Percentiles rank a stretch among this genome's conserved stretches.
phyloP scores from a whole-genome alignment of 2,797 vertebrate species.

The Bradypodion pumilum region DNA sequence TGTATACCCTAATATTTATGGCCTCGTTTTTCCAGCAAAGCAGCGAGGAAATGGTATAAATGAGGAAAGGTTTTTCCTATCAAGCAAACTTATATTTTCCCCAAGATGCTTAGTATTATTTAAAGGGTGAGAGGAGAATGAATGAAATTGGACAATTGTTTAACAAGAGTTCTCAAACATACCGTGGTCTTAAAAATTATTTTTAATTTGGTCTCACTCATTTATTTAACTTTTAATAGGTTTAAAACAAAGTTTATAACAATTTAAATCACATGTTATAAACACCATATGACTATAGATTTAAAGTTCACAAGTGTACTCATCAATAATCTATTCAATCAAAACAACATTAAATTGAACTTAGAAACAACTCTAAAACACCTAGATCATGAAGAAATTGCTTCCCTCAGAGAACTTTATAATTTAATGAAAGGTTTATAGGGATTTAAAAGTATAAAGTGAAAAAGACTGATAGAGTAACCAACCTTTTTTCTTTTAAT shows the following conservation, averaged over 20 bases:
- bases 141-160: conserved; percentile 12
- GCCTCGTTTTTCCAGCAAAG: not conserved
- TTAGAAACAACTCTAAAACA: conserved; percentile 77
- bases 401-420: conserved; percentile 84
- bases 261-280: conserved; percentile 39
- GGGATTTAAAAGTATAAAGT: conserved; percentile 60
- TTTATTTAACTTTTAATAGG: conserved; percentile 41
- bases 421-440: conserved; percentile 87
- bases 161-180: conserved; percentile 16
- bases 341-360: conserved; percentile 70
- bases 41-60: not conserved
- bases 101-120: conserved; percentile 14
- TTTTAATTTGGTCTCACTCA: conserved; percentile 35
- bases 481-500: conserved; percentile 66
- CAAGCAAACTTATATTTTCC: conserved; percentile 39
- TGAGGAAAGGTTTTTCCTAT: conserved; percentile 20
- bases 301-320: conserved; percentile 63
- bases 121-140: not conserved
- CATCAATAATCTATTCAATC: conserved; percentile 58
- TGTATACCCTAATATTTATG: not conserved
- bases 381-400: conserved; percentile 89
- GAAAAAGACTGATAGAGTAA: conserved; percentile 69
- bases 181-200: not conserved
- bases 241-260: not conserved
- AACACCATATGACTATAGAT: conserved; percentile 42